Percentiles rank a stretch among this genome's conserved stretches.
Evolutionary conservation across 2,113 vertebrate species (phyloP).

Genomic region (Hippocampus barbouri): DNA sequence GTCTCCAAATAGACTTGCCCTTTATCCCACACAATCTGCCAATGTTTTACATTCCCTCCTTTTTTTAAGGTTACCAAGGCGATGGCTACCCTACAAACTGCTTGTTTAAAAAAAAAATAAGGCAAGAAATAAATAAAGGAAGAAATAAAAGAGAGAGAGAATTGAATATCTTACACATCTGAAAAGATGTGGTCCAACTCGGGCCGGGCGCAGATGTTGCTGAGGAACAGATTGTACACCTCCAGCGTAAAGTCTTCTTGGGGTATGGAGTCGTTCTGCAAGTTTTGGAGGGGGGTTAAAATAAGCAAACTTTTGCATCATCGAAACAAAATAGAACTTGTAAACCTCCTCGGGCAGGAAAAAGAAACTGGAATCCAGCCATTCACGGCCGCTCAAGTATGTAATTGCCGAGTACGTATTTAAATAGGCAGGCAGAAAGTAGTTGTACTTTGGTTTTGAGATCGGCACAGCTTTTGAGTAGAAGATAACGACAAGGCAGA

Average conservation of each 20-base stretch:
- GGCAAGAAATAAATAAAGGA: background rate
- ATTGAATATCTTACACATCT: conserved; percentile 80
- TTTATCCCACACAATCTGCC: conserved; percentile 1
- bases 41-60: background rate
- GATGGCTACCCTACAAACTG: background rate
- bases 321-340: background rate
- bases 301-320: background rate
- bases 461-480: too few relatives aligned
- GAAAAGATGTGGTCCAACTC: conserved; percentile 97
- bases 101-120: background rate
- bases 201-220: conserved; percentile 87
- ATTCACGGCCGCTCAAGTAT: too few relatives aligned
- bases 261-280: conserved; percentile 89
- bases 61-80: background rate
- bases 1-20: background rate
- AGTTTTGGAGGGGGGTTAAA: background rate
- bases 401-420: too few relatives aligned
- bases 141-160: background rate
- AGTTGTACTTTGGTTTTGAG: too few relatives aligned
- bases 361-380: too few relatives aligned
- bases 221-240: conserved; percentile 86
- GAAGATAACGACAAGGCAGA: too few relatives aligned
- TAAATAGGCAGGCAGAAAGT: too few relatives aligned
- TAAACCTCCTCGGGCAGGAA: too few relatives aligned
- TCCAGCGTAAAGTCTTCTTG: conserved; percentile 92